phyloP scores from a whole-genome alignment of 37 sponge, comb jelly and placozoan species.

The Oopsacas minuta region DNA sequence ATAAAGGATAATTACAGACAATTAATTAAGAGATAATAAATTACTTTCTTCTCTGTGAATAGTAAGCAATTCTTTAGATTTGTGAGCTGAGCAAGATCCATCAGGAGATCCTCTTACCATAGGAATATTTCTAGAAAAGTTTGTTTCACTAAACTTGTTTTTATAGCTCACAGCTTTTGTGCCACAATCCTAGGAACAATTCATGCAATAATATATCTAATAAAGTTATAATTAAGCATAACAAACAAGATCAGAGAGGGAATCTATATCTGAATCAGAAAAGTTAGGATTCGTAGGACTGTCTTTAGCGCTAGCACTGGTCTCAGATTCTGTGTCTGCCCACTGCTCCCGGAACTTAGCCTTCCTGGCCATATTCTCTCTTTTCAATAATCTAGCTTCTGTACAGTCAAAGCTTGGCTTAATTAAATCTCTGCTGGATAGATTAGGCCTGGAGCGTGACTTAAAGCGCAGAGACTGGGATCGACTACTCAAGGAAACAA shows the following conservation, averaged over 20 bases:
- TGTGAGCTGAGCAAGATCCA: not conserved
- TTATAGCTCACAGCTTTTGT: not conserved
- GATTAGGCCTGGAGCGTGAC: not conserved
- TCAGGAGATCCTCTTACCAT: not conserved
- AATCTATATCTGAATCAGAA: not conserved
- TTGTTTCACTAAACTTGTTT: not conserved
- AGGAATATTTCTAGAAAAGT: not conserved
- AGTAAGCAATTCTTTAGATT: not conserved
- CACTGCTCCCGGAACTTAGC: not conserved
- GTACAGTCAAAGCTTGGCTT: constrained; percentile 6
- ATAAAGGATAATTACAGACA: too few species aligned
- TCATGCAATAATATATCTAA: not conserved
- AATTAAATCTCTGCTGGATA: not conserved
- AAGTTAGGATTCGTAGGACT: not conserved
- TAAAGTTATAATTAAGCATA: not conserved
- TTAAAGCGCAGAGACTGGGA: not conserved
- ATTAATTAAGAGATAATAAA: too few species aligned
- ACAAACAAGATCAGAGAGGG: not conserved
- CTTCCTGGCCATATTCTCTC: not conserved
- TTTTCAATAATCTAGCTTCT: not conserved
- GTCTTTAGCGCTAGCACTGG: not conserved
- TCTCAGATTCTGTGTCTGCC: not conserved
- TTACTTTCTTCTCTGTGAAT: not conserved
- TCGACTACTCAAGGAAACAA: not conserved
- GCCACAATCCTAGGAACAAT: not conserved